Base-by-base conservation (phyloP, 2,797 vertebrate species). In the Microchirus variegatus region DNA sequence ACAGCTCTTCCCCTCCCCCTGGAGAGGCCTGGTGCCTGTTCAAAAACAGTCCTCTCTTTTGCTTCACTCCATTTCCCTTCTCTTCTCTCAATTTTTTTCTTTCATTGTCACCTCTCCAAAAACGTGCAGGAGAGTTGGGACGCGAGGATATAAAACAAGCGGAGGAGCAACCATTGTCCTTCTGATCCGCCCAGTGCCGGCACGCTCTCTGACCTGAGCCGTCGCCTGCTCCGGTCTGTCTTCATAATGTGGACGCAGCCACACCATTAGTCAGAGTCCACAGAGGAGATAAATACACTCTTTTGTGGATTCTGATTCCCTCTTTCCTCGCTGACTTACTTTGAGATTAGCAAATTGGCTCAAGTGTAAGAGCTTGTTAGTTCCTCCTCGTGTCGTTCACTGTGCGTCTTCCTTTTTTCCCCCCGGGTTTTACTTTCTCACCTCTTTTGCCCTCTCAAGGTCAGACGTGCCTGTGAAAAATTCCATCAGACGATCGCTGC, bases 301-400 rank as follows among this genome's bases (percentile, higher is more conserved):
- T 66, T 66, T 66, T 60, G 67, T 75, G 71, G 59, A 38, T 78
- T 63, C 53, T 55, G 37, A 44, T 69, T 64, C 72, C 49, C 35
- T 66, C 64, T 58, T 63, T 56, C 86, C 86, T 76, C 86, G 56
- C 13, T 78, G 84, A 82, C 75, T 90, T 90, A 89, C 83, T 90
- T 90, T 80, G 83, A 91, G 87, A 92, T 94, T 93, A 93, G 76
- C 64, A 76, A 89, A 87, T 90, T 92, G 89, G 83, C 75, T 93
- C 94, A 90, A 86, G 77, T 84, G 72, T 51, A 68, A 84, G 86
- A 91, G 72, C 66, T 64, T 61, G 65, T 70, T 77, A 74, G 74
- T 65, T 72, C 57, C 56, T 53, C 69, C 54, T 72, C 40, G 42
- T 49, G 15, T 54, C 44, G 67, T 17, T 5, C 19, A 15, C 49